phyloP scores from a whole-genome alignment of 2,888 invertebrate genomes.

The Mactromeris polynyma region DNA sequence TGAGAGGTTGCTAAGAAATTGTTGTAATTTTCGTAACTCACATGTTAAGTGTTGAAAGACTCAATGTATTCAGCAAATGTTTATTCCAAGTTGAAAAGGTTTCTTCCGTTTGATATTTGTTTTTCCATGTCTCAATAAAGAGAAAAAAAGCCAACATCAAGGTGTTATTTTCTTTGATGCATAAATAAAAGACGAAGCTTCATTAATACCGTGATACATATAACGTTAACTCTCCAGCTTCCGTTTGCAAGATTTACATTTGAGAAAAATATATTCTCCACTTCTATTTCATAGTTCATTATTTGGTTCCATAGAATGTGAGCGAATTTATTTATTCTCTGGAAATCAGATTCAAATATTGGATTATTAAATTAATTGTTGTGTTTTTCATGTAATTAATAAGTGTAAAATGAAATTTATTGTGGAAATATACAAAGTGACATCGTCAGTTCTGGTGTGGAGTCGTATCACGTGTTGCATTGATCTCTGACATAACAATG shows the following conservation, averaged over 20 bases:
- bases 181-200: slow-evolving; percentile 26
- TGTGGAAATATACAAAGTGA: neutral
- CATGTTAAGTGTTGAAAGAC: slow-evolving; percentile 40
- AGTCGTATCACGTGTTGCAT: neutral
- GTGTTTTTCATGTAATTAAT: neutral
- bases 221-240: neutral
- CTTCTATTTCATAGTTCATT: neutral
- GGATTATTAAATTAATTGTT: neutral
- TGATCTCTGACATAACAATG: too few species aligned
- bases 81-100: slow-evolving; percentile 42
- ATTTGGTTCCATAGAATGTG: neutral
- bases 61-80: slow-evolving; percentile 35
- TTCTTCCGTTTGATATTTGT: slow-evolving; percentile 32
- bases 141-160: slow-evolving; percentile 36
- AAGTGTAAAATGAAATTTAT: neutral
- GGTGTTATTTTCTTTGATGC: slow-evolving; percentile 44
- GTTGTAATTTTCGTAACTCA: slow-evolving; percentile 10
- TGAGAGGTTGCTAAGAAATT: neutral
- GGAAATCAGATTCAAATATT: neutral
- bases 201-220: slow-evolving; percentile 26
- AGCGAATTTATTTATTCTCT: neutral
- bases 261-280: neutral
- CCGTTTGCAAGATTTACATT: neutral
- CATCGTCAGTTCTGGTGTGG: neutral
- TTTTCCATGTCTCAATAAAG: slow-evolving; percentile 37